These are phyloP conservation scores for Ciconia maguari DNA, from an alignment of 2,113 vertebrate species.

Conservation along the genomic window DNA sequence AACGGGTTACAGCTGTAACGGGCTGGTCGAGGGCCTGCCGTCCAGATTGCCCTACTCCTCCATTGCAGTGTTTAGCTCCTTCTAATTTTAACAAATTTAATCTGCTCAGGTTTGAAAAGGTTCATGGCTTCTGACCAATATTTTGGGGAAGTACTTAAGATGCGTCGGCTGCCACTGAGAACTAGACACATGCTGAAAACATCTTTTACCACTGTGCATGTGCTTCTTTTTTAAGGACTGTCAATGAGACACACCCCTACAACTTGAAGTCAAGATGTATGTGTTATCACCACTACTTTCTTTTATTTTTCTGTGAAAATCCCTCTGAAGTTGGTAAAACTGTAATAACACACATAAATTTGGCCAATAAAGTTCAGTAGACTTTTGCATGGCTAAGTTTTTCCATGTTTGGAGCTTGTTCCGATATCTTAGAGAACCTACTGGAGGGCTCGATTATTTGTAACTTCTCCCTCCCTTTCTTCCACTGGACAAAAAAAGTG, in stretches of 20 bases:
- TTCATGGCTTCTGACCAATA: accelerated
- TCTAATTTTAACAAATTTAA: background rate
- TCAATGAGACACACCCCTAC: accelerated
- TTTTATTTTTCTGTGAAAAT: background rate
- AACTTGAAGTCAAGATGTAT: background rate
- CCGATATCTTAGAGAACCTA: background rate
- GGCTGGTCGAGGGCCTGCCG: accelerated
- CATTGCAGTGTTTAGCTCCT: accelerated
- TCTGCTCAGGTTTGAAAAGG: background rate
- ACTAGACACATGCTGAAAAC: too few relatives aligned
- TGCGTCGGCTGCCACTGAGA: background rate
- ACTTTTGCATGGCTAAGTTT: background rate
- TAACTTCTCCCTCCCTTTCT: background rate
- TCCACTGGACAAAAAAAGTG: background rate
- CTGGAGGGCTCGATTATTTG: background rate
- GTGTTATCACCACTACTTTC: background rate
- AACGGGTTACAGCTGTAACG: background rate
- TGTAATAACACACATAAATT: background rate
- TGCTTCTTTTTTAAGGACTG: background rate
- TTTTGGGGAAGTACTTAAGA: background rate
- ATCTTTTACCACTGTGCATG: accelerated
- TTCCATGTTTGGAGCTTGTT: background rate
- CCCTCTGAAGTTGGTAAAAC: background rate
- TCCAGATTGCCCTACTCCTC: accelerated
- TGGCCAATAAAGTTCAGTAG: background rate